phyloP scores from a whole-genome alignment of 2,113 vertebrate species.

The Uropsilus gracilis region DNA sequence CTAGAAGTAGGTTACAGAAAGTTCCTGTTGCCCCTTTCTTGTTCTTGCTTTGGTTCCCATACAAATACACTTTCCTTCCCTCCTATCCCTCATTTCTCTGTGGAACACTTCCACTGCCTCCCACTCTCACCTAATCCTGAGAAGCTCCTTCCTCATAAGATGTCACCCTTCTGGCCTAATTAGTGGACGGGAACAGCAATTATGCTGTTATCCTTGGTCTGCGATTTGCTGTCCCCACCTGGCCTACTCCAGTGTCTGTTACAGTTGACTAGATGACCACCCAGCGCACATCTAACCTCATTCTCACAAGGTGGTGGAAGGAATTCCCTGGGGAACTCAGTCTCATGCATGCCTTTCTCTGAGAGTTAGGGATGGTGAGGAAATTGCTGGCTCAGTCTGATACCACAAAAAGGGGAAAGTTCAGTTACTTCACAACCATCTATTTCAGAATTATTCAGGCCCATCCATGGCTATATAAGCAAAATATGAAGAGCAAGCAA shows the following conservation, averaged over 20 bases:
- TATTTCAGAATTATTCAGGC: not conserved
- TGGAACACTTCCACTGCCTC: not conserved
- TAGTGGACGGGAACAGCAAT: not conserved
- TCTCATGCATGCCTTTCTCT: not conserved
- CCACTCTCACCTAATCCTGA: not conserved
- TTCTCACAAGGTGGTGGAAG: not conserved
- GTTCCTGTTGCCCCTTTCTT: not conserved
- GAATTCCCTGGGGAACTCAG: not conserved
- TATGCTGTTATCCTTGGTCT: not conserved
- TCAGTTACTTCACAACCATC: not conserved
- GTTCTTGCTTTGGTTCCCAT: not conserved
- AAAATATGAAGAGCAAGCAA: not conserved
- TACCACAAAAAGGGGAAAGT: not conserved
- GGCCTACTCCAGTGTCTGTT: not conserved
- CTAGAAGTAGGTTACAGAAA: not conserved
- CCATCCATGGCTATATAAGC: not conserved
- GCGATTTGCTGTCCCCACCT: constrained; percentile 66
- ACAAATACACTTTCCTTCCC: not conserved
- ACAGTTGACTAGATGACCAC: not conserved
- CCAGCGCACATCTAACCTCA: not conserved
- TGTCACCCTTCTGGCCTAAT: not conserved
- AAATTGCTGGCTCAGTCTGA: not conserved
- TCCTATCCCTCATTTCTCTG: not conserved
- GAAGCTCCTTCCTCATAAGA: not conserved
- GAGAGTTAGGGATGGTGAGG: not conserved